A percentile compares a stretch with the other conserved stretches of the same genome.
Conservation (phyloP, 2,113 vertebrate species). For the Oxyruncus cristatus region DNA sequence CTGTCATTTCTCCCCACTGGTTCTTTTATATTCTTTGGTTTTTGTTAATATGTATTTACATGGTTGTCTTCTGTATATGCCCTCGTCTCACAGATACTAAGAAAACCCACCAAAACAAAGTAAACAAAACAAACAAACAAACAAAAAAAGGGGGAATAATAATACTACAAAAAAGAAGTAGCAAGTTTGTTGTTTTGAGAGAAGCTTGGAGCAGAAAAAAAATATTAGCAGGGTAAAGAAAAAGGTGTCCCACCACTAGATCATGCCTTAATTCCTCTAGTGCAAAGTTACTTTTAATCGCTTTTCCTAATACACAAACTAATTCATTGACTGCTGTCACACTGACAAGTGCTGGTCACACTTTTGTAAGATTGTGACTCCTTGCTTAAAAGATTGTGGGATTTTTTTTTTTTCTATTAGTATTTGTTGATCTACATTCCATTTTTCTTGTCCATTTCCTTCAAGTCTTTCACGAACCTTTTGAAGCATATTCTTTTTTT, state of each 20-base stretch:
- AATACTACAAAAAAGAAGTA: background rate
- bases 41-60: background rate
- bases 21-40: background rate
- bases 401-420: background rate
- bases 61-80: background rate
- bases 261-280: background rate
- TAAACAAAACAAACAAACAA: background rate
- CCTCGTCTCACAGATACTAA: background rate
- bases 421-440: background rate
- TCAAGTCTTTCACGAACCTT: background rate
- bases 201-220: background rate
- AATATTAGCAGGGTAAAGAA: background rate
- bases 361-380: background rate
- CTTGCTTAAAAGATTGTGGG: background rate
- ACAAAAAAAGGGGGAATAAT: background rate
- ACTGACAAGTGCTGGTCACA: background rate
- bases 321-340: background rate
- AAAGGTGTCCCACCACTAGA: background rate
- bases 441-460: background rate
- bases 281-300: background rate
- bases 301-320: background rate
- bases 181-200: background rate
- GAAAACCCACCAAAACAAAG: background rate
- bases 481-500: background rate
- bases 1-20: background rate